Evolutionary conservation across 1,140 invertebrate species (phyloP).

Genomic region (Glossosoma conforme): DNA sequence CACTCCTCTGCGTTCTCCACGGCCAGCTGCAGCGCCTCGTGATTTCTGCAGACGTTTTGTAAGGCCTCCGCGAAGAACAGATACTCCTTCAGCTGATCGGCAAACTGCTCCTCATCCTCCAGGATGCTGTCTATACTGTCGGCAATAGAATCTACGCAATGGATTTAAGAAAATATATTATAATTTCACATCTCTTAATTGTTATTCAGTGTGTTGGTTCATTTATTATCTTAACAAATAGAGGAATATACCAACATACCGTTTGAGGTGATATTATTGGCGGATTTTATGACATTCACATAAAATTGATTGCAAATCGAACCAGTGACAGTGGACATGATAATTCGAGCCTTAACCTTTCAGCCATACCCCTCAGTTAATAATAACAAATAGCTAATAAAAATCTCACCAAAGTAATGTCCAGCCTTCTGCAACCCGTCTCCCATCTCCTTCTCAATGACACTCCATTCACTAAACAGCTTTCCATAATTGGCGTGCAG

Average conservation of each 20-base stretch:
- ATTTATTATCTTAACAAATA: too few species aligned
- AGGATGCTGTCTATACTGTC: conserved; percentile 69
- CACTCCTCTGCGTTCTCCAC: conserved; percentile 66
- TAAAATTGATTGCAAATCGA: too few species aligned
- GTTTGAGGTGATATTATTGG: too few species aligned
- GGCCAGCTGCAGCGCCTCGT: conserved; percentile 67
- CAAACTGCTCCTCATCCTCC: conserved; percentile 78
- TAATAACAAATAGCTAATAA: conserved; percentile 3
- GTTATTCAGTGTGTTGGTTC: too few species aligned
- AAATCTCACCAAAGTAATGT: conserved; percentile 51
- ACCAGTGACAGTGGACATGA: not conserved
- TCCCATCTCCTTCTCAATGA: conserved; percentile 77
- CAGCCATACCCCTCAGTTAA: not conserved
- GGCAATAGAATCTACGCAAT: conserved; percentile 76
- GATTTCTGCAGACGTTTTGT: conserved; percentile 68
- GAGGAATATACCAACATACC: too few species aligned
- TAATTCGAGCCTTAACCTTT: not conserved
- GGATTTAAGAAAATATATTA: not conserved
- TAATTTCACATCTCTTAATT: not conserved
- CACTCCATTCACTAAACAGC: conserved; percentile 82
- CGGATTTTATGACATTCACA: too few species aligned
- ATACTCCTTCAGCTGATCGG: conserved; percentile 83
- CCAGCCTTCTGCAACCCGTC: conserved; percentile 69
- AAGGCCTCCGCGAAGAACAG: conserved; percentile 70
- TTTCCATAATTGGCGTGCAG: conserved; percentile 77